These are phyloP conservation scores for Corella eumyota DNA, from an alignment of 23 tunicate species.

Conservation along the genomic window DNA sequence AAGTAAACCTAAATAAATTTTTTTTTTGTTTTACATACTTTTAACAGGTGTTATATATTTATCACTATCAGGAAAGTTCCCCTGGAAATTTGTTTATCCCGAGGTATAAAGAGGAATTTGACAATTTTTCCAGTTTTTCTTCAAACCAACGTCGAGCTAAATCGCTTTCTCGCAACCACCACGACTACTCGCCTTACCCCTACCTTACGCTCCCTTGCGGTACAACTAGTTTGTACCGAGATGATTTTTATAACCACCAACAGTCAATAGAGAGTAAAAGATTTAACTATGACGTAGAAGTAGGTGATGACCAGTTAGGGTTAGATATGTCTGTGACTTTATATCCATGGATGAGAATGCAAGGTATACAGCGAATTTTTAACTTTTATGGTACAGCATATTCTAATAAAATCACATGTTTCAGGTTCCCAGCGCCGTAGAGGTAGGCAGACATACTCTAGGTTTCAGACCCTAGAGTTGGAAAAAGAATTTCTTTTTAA, in stretches of 20 bases:
- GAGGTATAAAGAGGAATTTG: too few relatives aligned
- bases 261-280: background rate
- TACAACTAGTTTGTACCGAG: too few relatives aligned
- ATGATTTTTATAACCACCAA: background rate
- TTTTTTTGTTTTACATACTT: too few relatives aligned
- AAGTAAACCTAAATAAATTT: too few relatives aligned
- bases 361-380: slow-evolving; percentile 1
- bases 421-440: slow-evolving; percentile 28
- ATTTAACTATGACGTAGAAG: background rate
- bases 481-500: slow-evolving; percentile 73
- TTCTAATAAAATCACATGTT: too few relatives aligned
- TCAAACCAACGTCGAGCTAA: too few relatives aligned
- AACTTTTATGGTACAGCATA: too few relatives aligned
- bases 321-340: background rate
- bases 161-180: too few relatives aligned
- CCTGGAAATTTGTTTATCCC: too few relatives aligned
- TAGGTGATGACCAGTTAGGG: background rate
- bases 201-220: slow-evolving; percentile 5
- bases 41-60: too few relatives aligned
- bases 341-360: slow-evolving; percentile 11
- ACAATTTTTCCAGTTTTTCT: too few relatives aligned
- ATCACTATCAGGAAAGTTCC: too few relatives aligned
- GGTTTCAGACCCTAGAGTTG: slow-evolving; percentile 62
- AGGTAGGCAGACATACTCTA: slow-evolving; percentile 61
- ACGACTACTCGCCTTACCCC: slow-evolving; percentile 13